Base-by-base conservation (phyloP, 53 echinoderm and acorn worm species). In the Crossaster papposus region DNA sequence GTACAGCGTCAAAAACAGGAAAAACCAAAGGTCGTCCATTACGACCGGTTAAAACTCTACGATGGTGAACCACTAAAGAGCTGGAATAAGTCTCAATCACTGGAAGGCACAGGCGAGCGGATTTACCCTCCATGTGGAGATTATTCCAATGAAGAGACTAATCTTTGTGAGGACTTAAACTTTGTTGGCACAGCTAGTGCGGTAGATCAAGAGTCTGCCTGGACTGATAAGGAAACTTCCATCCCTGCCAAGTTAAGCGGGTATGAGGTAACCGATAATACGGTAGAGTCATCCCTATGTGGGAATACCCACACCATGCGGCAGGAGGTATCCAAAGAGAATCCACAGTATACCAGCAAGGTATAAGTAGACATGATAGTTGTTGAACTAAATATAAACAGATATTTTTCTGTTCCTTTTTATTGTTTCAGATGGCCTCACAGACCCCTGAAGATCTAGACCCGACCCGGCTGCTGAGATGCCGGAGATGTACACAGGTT, bases 361-460 rank as follows among this genome's bases (percentile, higher is more conserved):
- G n/a, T 83, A 72, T 72, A 20, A 70, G 36, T 23, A 83, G 17
- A 1, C 9, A 7, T 38, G 11, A 18, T 14, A 55, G 14, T 55
- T 17, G 55, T 18, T 2, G 4, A 55, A 13, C 53, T 13, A 7
- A 52, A 13, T 13, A 32, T 9, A 72, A 32, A 72, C 10, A 31
- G 2, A 77, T 18, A 77, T 20, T 13, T 77, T 36, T 36, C 44
- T 22, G 20, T 76, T 51, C 44, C 5, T 44, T 5, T 44, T 44
- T 14, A 1, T 78, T 18, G 24, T 32, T 78, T 44, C 50, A 78
- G 78, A 28, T 78, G 78, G 26, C 78, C 22, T 6, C 22, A 35
- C 36, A 5, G 37, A 17, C 72, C 0, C 84, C 84, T 1, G 84
- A 84, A 0, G 84, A 84, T 64, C 52, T 84, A 2, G 84, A 84